Percentiles rank a stretch among this genome's conserved stretches.
Evolutionary conservation across 2,797 vertebrate genomes (phyloP).

Genomic region (Phylloscopus collybita): DNA sequence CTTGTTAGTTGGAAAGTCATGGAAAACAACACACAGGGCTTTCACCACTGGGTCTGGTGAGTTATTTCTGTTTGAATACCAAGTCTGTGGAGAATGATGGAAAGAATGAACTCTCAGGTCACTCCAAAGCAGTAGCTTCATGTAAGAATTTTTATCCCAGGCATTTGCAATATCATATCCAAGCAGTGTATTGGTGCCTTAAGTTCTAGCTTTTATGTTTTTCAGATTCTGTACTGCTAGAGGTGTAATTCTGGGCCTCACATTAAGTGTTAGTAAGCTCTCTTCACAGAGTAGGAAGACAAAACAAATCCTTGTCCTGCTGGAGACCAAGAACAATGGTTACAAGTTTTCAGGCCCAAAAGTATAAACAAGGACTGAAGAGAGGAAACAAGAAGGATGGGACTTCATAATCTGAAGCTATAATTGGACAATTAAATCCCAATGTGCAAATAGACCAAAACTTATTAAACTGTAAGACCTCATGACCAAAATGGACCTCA

Average conservation of each 20-base stretch:
- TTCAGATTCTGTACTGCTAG: background rate
- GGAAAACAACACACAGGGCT: background rate
- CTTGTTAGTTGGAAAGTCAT: background rate
- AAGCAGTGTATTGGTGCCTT: background rate
- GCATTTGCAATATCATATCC: background rate
- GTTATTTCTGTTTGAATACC: background rate
- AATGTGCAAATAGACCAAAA: background rate
- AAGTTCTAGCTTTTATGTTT: background rate
- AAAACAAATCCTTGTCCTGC: background rate
- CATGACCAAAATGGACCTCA: background rate
- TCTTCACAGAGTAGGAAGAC: background rate
- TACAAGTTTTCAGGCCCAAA: background rate
- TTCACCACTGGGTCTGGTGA: background rate
- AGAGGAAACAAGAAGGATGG: background rate
- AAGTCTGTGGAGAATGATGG: background rate
- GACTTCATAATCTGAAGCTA: background rate
- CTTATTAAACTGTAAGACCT: background rate
- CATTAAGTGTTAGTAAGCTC: background rate
- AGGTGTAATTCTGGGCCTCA: background rate
- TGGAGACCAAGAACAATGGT: background rate
- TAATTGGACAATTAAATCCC: background rate
- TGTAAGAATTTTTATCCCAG: background rate
- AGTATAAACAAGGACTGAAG: background rate
- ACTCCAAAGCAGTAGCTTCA: background rate
- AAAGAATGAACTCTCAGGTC: background rate